Percentiles rank a stretch among this genome's conserved stretches.
Evolutionary conservation across 2,113 vertebrate species (phyloP).

Genomic region (Hippocampus barbouri): DNA sequence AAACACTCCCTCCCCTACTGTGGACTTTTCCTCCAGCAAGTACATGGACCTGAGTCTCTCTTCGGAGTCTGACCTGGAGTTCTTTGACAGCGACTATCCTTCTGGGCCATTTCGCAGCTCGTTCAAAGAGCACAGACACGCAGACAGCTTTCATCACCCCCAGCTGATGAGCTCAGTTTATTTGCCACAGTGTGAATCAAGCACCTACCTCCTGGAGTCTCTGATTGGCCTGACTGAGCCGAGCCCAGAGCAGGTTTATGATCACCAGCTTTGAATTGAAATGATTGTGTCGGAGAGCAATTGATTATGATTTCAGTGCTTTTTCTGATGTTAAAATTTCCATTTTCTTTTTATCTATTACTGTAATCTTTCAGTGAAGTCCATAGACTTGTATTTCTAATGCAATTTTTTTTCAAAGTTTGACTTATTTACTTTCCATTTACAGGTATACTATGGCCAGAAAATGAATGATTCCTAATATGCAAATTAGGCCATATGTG

Average conservation of each 20-base stretch:
- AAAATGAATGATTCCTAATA: not conserved
- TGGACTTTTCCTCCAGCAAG: conserved; percentile 71
- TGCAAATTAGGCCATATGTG: not conserved
- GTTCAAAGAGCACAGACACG: conserved; percentile 76
- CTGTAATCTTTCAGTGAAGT: conserved; percentile 16
- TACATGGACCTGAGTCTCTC: conserved; percentile 85
- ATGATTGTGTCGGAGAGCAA: too few species aligned
- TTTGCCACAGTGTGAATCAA: conserved; percentile 73
- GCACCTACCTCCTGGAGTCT: conserved; percentile 84
- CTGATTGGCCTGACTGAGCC: conserved; percentile 82
- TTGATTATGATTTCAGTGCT: conserved; percentile 2
- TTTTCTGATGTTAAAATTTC: conserved; percentile 41
- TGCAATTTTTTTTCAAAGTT: conserved; percentile 17
- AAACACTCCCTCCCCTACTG: conserved; percentile 57
- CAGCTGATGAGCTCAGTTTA: conserved; percentile 74
- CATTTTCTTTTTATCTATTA: conserved; percentile 20
- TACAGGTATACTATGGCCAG: conserved; percentile 2
- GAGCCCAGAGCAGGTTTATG: conserved; percentile 60
- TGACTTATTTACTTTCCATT: conserved; percentile 32
- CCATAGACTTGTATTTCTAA: conserved; percentile 19
- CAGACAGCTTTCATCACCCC: conserved; percentile 72
- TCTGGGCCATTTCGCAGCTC: conserved; percentile 82
- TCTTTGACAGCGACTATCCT: conserved; percentile 86
- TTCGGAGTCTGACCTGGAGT: conserved; percentile 85
- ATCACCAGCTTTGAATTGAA: conserved; percentile 24